Base-by-base conservation (phyloP, 2,888 invertebrate genomes). In the Temnothorax unifasciatus region DNA sequence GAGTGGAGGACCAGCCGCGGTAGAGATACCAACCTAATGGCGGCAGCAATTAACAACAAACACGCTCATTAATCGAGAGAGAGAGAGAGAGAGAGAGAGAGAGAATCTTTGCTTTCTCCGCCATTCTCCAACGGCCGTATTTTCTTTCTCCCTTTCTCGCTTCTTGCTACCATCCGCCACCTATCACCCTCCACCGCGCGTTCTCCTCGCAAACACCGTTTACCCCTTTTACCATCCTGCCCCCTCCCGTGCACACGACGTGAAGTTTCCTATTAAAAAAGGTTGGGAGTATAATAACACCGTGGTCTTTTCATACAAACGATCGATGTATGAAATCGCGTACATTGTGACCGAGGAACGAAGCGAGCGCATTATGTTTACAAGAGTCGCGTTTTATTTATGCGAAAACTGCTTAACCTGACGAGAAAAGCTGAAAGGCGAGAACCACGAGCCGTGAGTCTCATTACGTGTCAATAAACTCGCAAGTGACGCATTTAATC, bases 21-120 rank as follows among this genome's bases (percentile, higher is more conserved):
- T 86, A 84, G 92, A 92, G 94, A 94, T 94, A 93, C 92, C 93
- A 94, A 94, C 94, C 93, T 94, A 95, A 95, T 94, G 95, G 94
- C 93, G 94, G 93, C 93, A 94, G 95, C 94, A 95, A 94, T 94
- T 95, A 95, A 94, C 95, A 94, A 94, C 95, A 95, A 95, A 94
- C 94, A 94, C 94, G 94, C 94, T 95, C 95, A 94, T 95, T 95
- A 95, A 95, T 94, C 94, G 69, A 69, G 66, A 66, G 44, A 66
- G 18, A 41, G 52, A 71, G 94, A 93, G 29, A 68, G 69, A 69
- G 94, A 93, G 90, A 91, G 90, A 91, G 94, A 93, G 90, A 91
- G 91, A 92, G 93, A 91, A 89, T 85, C 88, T 87, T 88, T 86
- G 84, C 82, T 86, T 63, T 52, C 84, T 59, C 81, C 63, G 63